Evolutionary conservation across 1,140 invertebrate genomes (phyloP).

Genomic region (Triops cancriformis): DNA sequence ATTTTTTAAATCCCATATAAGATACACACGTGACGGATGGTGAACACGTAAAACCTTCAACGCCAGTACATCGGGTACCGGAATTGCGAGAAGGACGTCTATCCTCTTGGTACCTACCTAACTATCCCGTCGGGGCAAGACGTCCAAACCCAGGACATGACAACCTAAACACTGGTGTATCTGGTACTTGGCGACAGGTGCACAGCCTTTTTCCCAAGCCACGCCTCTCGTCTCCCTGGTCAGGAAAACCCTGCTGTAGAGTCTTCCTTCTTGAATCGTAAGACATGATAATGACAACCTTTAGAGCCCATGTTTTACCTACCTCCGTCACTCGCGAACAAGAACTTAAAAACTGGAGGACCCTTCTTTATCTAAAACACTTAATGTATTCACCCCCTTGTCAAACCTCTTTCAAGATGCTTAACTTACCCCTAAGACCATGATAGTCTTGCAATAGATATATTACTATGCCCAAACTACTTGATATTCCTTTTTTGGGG

Average conservation of each 20-base stretch:
- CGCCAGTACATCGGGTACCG: no score
- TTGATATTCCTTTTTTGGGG: no score
- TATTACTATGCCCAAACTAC: no score
- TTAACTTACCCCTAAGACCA: no score
- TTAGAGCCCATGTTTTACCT: not conserved
- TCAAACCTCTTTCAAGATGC: not conserved
- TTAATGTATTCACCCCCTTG: not conserved
- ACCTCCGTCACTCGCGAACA: not conserved
- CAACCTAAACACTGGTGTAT: not conserved
- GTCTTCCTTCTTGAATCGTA: not conserved
- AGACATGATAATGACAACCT: slow-evolving; percentile 6
- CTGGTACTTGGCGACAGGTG: not conserved
- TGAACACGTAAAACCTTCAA: not conserved
- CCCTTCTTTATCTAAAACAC: not conserved
- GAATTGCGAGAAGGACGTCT: no score
- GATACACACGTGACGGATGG: not conserved
- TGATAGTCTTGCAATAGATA: no score
- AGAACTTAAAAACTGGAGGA: not conserved
- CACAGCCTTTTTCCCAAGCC: not conserved
- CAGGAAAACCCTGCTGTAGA: no score
- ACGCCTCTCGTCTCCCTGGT: no score
- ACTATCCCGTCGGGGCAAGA: no score
- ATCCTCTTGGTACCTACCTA: no score
- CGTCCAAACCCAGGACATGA: not conserved
- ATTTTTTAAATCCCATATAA: not conserved